phyloP scores from a whole-genome alignment of 1,140 invertebrate genomes.

The Steinernema feltiae region DNA sequence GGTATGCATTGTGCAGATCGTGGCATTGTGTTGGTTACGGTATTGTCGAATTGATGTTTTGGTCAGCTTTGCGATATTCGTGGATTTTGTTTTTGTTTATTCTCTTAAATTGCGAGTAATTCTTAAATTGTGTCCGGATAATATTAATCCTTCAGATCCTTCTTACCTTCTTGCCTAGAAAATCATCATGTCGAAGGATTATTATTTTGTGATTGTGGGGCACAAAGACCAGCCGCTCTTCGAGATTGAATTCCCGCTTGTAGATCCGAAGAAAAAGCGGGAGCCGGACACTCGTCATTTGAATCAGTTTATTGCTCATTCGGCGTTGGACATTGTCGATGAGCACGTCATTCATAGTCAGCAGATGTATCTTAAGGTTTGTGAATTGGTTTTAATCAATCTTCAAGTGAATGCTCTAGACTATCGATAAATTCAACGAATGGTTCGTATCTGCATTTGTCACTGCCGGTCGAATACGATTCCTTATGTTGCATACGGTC shows the following conservation, averaged over 20 bases:
- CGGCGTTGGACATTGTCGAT: conserved; percentile 90
- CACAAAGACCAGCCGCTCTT: conserved; percentile 94
- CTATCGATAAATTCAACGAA: conserved; percentile 98
- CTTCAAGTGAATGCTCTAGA: conserved; percentile 31
- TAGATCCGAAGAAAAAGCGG: conserved; percentile 77
- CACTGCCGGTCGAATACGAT: conserved; percentile 80
- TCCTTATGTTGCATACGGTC: conserved; percentile 86
- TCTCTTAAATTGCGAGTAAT: too few species aligned
- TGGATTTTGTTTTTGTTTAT: too few species aligned
- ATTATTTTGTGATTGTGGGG: conserved; percentile 96
- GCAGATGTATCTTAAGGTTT: conserved; percentile 86
- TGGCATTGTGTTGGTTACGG: too few species aligned
- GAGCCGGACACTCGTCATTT: conserved; percentile 83
- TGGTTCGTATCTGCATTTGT: conserved; percentile 99
- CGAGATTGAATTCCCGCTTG: conserved; percentile 86
- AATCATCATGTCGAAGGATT: conserved; percentile 63
- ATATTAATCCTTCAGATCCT: too few species aligned
- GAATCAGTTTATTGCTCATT: conserved; percentile 97
- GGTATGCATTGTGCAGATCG: too few species aligned
- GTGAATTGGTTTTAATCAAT: neutral
- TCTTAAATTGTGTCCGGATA: too few species aligned
- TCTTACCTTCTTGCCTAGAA: neutral
- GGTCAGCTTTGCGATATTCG: too few species aligned
- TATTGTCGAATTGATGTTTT: too few species aligned
- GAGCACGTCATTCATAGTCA: conserved; percentile 92